These are phyloP conservation scores for Oncorhynchus gorbuscha DNA, from an alignment of 2,113 vertebrate genomes.

Conservation along the genomic window DNA sequence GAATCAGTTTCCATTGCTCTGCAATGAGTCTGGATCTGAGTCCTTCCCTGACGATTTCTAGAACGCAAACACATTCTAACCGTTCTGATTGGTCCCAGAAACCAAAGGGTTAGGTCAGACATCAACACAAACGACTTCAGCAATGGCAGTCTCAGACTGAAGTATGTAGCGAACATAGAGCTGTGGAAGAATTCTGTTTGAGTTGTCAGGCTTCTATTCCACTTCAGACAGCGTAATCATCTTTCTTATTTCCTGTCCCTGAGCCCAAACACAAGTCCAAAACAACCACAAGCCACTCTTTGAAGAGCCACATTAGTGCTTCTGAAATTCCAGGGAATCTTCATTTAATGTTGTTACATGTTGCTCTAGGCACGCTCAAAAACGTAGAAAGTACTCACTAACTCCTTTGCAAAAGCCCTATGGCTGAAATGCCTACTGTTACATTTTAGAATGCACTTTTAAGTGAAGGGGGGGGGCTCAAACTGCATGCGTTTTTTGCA, in stretches of 20 bases:
- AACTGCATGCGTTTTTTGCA: conserved; percentile 1
- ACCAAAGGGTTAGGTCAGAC: too few relatives aligned
- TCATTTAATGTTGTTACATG: background rate
- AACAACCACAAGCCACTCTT: conserved; percentile 11
- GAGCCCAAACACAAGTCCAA: conserved; percentile 1
- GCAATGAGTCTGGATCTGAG: too few relatives aligned
- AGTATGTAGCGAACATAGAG: too few relatives aligned
- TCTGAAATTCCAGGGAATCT: background rate
- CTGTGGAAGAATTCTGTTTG: too few relatives aligned
- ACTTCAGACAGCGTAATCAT: background rate
- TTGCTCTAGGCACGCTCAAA: background rate
- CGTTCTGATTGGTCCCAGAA: too few relatives aligned
- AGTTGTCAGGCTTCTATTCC: too few relatives aligned
- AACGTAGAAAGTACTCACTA: conserved; percentile 13
- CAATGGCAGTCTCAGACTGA: too few relatives aligned
- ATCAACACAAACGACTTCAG: too few relatives aligned
- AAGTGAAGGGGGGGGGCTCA: conserved; percentile 2
- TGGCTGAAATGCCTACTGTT: background rate
- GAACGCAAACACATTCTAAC: too few relatives aligned
- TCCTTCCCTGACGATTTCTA: too few relatives aligned
- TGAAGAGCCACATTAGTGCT: conserved; percentile 3
- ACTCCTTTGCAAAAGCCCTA: background rate
- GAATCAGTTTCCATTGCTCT: conserved; percentile 1
- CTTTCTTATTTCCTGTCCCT: background rate
- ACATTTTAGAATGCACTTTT: conserved; percentile 25